Conservation (phyloP, 2,797 vertebrate species). For the Acipenser transmontanus region DNA sequence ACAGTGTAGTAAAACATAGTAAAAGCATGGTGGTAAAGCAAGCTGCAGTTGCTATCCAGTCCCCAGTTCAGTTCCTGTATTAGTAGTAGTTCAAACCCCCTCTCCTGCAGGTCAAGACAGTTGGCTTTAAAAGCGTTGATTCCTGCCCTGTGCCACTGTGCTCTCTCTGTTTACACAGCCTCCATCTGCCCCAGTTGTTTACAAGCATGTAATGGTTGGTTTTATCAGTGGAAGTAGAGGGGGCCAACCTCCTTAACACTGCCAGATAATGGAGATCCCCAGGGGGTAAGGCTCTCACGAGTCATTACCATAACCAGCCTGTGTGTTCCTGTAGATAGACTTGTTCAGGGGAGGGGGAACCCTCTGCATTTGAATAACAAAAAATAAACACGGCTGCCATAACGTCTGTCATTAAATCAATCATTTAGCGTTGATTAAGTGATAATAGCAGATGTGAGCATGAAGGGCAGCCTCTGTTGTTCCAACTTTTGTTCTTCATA, state of each 20-base stretch:
- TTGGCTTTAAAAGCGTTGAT: not conserved
- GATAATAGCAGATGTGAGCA: slow-evolving; percentile 59
- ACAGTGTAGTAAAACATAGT: too few species aligned
- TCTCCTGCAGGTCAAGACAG: not conserved
- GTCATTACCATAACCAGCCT: slow-evolving; percentile 89
- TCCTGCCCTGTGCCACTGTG: not conserved
- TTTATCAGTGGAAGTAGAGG: slow-evolving; percentile 19
- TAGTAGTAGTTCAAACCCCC: not conserved
- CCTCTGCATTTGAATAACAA: slow-evolving; percentile 74
- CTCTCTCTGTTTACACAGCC: not conserved
- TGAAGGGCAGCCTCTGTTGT: slow-evolving; percentile 30
- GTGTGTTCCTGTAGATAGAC: slow-evolving; percentile 93
- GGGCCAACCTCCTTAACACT: not conserved
- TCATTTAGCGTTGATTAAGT: slow-evolving; percentile 59
- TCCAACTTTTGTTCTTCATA: slow-evolving; percentile 5
- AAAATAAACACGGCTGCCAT: slow-evolving; percentile 62
- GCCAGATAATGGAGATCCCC: slow-evolving; percentile 31
- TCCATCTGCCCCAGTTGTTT: not conserved
- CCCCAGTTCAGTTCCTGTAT: too few species aligned
- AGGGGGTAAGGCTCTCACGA: slow-evolving; percentile 60
- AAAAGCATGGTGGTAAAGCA: too few species aligned
- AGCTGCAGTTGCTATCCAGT: too few species aligned
- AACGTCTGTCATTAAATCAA: slow-evolving; percentile 64
- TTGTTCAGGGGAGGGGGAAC: slow-evolving; percentile 60
- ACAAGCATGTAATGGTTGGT: slow-evolving; percentile 12